Base-by-base conservation (phyloP, 2,888 invertebrate species). In the Oxyscelio sp. region DNA sequence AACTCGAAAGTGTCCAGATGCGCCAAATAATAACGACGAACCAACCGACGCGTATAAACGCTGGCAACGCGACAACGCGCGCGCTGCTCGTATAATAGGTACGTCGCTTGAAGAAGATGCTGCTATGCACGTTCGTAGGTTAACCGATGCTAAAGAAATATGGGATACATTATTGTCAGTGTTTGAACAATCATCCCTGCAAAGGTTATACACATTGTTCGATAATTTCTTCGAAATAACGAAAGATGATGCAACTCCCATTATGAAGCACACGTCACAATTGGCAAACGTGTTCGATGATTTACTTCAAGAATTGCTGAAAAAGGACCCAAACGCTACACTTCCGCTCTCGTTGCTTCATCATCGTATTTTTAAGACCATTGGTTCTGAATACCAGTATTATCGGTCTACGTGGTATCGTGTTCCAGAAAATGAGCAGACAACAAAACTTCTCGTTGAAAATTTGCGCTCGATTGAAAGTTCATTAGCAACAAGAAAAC, bases 11-110 rank as follows among this genome's bases (percentile, higher is more conserved):
- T 89, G 87, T 65, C 87, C 88, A 5, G 66, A 54, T 4, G 52
- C 65, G n/a, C 87, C 88, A 38, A 48, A 9, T 5, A 50, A 8
- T 4, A 61, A 87, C 38, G 84, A 45, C 1, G 85, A 83, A 43
- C 87, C 85, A n/a, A 87, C 85, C 4, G 81, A 71, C 5, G 83
- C 15, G 2, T 87, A 86, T 50, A 38, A 43, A 1, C 63, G 48
- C 9, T 85, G 85, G 87, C 87, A 85, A 80, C 80, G 89, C 31
- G 87, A 87, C 24, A 88, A 85, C 56, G 85, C 85, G 19, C 86
- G 74, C 11, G 82, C 81, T 0, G 82, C 74, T 73, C 83, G 87
- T 8, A 74, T 88, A 17, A 80, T 88, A 48, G 87, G 87, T 48
- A 86, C 87, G 48, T 71, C 85, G 4, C 73, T 88, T 24, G 85